Base-by-base conservation (phyloP, 2,888 invertebrate genomes). In the Campoletis raptor region DNA sequence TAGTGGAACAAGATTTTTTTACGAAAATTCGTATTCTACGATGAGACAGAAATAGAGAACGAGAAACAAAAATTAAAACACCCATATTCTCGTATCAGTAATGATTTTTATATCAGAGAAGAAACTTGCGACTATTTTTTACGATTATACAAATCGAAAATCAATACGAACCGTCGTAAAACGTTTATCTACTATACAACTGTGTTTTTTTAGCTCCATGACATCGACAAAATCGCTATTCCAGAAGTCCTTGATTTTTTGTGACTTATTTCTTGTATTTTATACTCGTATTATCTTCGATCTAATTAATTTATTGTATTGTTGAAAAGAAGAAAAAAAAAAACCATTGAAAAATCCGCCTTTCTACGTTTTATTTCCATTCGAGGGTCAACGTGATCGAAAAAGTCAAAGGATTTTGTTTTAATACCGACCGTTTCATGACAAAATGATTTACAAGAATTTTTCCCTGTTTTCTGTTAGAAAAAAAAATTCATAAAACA, bases 161-260 rank as follows among this genome's bases (percentile, higher is more conserved):
- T 64, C 77, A 64, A 74, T 81, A 52, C 57, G 67, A 67, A 76
- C 7, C 7, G 67, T 76, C 81, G 57, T 81, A 74, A 81, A 81
- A 81, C 67, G 54, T 45, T 70, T 69, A 72, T 73, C 30, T 24
- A 18, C 52, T 10, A 67, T n/a, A 67, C 42, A 37, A 45, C 61
- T 48, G 72, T 64, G 45, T 73, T 57, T 66, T 81, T 73, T 73
- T 24, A 45, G 24, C 36, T 40, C n/a, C 15, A 24, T 40, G 64
- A 73, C 48, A 21, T 37, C 18, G 37, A 52, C 64, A 61, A 77
- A 64, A 8, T 64, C 36, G 37, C 45, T 48, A 77, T 73, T 36
- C 76, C 70, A 24, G 77, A 70, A 67, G 69, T 83, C 77, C 77
- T 83, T 70, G 77, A 57, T 83, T 36, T 52, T 36, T 54, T 57